Evolutionary conservation across 2,113 vertebrate species (phyloP).

Genomic region (Ammodytes dubius): DNA sequence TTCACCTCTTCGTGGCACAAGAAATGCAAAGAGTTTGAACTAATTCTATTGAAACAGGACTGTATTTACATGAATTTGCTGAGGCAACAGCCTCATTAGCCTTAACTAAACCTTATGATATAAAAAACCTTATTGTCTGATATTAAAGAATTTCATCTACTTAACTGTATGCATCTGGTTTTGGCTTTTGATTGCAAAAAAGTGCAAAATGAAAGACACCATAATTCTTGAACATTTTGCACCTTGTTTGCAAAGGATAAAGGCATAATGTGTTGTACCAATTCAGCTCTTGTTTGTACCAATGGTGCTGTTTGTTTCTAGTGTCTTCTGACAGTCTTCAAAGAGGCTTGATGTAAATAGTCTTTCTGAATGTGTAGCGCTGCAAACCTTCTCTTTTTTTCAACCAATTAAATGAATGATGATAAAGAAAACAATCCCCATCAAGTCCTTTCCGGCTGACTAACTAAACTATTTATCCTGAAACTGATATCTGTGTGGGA

Average conservation of each 20-base stretch:
- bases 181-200: neutral
- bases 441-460: slow-evolving; percentile 38
- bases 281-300: slow-evolving; percentile 45
- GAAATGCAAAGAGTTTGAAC: slow-evolving; percentile 7
- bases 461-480: slow-evolving; percentile 57
- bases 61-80: neutral
- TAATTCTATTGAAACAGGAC: neutral
- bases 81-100: neutral
- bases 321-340: slow-evolving; percentile 55
- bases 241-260: slow-evolving; percentile 25
- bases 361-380: slow-evolving; percentile 67
- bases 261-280: slow-evolving; percentile 29
- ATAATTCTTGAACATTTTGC: neutral
- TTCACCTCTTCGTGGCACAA: slow-evolving; percentile 39
- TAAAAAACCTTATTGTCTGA: too few relatives aligned
- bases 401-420: slow-evolving; percentile 78
- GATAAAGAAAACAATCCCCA: slow-evolving; percentile 59
- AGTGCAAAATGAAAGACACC: neutral
- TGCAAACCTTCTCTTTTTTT: slow-evolving; percentile 50
- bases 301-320: slow-evolving; percentile 69
- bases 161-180: neutral
- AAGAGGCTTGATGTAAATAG: slow-evolving; percentile 77
- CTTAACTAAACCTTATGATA: too few relatives aligned
- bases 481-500: slow-evolving; percentile 59
- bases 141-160: neutral